phyloP scores from a whole-genome alignment of 2,797 vertebrate genomes.

The Schizopygopsis malacanthus region DNA sequence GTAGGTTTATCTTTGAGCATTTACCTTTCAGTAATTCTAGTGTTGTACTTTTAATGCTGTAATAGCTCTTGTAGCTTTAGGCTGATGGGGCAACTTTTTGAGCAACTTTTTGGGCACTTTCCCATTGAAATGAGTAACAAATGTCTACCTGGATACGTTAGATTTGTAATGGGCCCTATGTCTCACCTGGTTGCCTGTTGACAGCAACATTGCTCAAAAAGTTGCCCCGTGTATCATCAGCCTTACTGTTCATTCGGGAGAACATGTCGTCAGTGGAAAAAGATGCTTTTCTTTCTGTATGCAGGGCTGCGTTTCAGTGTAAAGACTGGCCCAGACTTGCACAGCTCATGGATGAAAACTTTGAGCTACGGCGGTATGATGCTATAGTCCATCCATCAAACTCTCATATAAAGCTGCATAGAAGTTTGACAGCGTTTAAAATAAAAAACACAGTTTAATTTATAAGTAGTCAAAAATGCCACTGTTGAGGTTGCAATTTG shows the following conservation, averaged over 20 bases:
- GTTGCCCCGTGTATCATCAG: background rate
- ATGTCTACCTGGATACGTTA: too few relatives aligned
- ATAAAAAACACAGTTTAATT: background rate
- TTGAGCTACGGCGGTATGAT: conserved; percentile 80
- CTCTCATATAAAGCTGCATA: background rate
- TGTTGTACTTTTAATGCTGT: background rate
- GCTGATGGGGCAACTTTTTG: background rate
- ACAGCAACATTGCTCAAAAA: background rate
- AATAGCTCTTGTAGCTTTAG: background rate
- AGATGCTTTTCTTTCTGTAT: background rate
- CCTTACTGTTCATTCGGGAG: background rate
- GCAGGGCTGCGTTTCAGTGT: conserved; percentile 71
- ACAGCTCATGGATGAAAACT: conserved; percentile 84
- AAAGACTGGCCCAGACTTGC: conserved; percentile 77
- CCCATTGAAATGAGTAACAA: background rate
- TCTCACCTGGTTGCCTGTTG: background rate
- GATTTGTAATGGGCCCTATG: too few relatives aligned
- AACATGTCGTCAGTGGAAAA: background rate
- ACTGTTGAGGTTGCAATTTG: background rate
- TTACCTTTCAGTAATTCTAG: background rate
- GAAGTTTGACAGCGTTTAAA: background rate
- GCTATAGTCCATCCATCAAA: background rate
- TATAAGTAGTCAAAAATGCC: background rate
- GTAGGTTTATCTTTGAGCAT: conserved; percentile 66
- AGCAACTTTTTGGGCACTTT: background rate